phyloP scores from a whole-genome alignment of 2,113 vertebrate species.

The Electrona antarctica region DNA sequence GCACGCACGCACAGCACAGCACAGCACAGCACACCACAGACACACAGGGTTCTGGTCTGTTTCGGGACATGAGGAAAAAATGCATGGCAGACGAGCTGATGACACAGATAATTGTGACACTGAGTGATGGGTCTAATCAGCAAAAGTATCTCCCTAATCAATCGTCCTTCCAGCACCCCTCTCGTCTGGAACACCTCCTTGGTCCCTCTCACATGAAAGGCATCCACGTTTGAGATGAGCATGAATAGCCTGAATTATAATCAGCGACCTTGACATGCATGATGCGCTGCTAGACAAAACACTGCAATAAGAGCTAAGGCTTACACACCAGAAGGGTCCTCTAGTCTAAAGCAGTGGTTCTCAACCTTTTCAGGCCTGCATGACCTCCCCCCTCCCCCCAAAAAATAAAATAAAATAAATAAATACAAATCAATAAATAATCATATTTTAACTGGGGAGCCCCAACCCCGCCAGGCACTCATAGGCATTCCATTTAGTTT shows the following conservation, averaged over 20 bases:
- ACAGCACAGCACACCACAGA: constrained; percentile 27
- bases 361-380: too few species aligned
- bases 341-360: background rate
- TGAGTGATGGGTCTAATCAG: constrained; percentile 85
- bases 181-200: constrained; percentile 59
- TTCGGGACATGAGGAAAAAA: constrained; percentile 60
- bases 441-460: too few species aligned
- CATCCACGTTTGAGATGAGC: constrained; percentile 61
- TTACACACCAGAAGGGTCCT: constrained; percentile 30
- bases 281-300: constrained; percentile 35
- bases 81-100: constrained; percentile 68
- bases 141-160: constrained; percentile 79
- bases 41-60: constrained; percentile 58
- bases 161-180: constrained; percentile 70
- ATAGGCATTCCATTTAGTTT: too few species aligned
- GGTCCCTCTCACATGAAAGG: constrained; percentile 56
- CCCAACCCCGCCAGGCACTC: too few species aligned
- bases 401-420: too few species aligned
- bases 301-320: constrained; percentile 34
- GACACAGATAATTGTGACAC: constrained; percentile 81
- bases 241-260: constrained; percentile 76
- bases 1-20: background rate
- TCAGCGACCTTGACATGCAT: constrained; percentile 69
- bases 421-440: too few species aligned
- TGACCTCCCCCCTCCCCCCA: too few species aligned